phyloP scores from a whole-genome alignment of 30 jellyfish, hydroid and myxozoan genomes.

The Pelagia noctiluca region DNA sequence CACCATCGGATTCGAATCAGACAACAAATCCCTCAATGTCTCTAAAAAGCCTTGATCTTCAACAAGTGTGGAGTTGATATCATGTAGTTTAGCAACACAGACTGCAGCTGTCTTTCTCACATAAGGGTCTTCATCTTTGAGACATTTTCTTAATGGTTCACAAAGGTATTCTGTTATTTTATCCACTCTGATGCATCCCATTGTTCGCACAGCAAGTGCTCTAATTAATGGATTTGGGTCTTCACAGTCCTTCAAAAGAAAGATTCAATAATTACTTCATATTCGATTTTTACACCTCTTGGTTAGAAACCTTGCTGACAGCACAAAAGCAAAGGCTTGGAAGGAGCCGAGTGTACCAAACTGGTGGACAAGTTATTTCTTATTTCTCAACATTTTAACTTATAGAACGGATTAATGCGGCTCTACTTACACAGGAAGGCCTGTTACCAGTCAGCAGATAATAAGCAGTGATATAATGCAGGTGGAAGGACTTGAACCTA shows the following conservation, averaged over 20 bases:
- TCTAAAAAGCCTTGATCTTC: conserved; percentile 98
- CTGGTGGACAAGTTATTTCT: too few relatives aligned
- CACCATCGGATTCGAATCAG: conserved; percentile 99
- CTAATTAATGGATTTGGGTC: conserved; percentile 98
- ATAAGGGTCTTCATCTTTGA: conserved; percentile 99
- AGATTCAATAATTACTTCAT: neutral
- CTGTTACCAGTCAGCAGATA: too few relatives aligned
- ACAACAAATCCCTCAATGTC: conserved; percentile 83
- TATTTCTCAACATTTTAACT: too few relatives aligned
- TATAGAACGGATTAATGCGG: too few relatives aligned
- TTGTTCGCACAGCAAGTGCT: conserved; percentile 99
- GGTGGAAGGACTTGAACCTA: too few relatives aligned
- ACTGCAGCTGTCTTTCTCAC: conserved; percentile 99
- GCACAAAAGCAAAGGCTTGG: too few relatives aligned
- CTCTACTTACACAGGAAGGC: too few relatives aligned
- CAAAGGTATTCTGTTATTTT: conserved; percentile 96
- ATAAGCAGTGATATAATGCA: too few relatives aligned
- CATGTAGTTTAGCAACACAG: conserved; percentile 97
- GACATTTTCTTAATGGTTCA: conserved; percentile 95
- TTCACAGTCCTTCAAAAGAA: conserved; percentile 91
- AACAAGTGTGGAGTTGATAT: conserved; percentile 88
- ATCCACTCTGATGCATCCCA: conserved; percentile 99
- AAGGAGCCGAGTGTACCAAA: too few relatives aligned
- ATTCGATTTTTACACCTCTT: neutral
- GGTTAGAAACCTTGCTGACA: neutral